These are phyloP conservation scores for Hystrix brachyura DNA, from an alignment of 2,113 vertebrate genomes.

Conservation along the genomic window DNA sequence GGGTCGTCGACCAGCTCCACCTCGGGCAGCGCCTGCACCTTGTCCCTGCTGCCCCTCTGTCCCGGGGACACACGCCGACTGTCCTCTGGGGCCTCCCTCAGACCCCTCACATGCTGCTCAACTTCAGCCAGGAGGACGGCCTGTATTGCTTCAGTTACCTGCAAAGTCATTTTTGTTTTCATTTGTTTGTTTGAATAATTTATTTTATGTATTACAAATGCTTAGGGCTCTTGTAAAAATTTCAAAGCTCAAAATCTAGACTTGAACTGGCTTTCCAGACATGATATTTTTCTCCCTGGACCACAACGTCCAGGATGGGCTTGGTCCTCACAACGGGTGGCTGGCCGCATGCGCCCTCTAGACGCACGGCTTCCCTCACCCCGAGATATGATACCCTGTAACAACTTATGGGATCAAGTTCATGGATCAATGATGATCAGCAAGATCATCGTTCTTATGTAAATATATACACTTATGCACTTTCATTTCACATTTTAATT, in stretches of 20 bases:
- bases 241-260: not conserved
- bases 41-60: constrained; percentile 74
- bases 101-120: constrained; percentile 80
- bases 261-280: not conserved
- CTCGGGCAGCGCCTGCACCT: not conserved
- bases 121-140: constrained; percentile 90
- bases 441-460: not conserved
- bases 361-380: not conserved
- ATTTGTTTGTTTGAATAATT: not conserved
- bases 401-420: not conserved
- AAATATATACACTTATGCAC: not conserved
- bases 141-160: constrained; percentile 89
- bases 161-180: not conserved
- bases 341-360: not conserved
- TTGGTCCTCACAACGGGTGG: not conserved
- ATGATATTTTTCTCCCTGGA: not conserved
- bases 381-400: not conserved
- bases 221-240: not conserved
- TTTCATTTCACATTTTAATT: constrained; percentile 38
- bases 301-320: not conserved
- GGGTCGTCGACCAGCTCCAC: not conserved
- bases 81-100: constrained; percentile 42
- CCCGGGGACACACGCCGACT: not conserved
- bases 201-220: constrained; percentile 24
- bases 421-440: not conserved